Conservation (phyloP, 2,797 vertebrate species). For the Sparidentex hasta region DNA sequence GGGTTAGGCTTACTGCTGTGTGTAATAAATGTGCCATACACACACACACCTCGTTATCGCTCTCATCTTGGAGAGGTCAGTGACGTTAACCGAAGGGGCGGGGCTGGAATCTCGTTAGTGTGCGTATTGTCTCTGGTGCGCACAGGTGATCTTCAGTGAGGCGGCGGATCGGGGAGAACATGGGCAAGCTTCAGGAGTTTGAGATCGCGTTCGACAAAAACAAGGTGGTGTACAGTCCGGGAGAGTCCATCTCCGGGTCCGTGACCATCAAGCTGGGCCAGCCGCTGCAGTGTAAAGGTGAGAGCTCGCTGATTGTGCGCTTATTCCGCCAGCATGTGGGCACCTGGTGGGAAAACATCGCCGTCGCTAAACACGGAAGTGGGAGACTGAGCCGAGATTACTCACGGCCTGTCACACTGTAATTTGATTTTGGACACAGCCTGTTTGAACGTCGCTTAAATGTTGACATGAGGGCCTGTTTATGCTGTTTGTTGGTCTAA, state of each 20-base stretch:
- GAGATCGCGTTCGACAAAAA: slow-evolving; percentile 77
- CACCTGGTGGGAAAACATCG: slow-evolving; percentile 37
- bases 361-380: slow-evolving; percentile 73
- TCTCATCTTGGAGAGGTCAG: too few relatives aligned
- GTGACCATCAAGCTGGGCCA: slow-evolving; percentile 71
- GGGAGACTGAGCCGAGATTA: background rate
- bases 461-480: background rate
- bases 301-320: background rate
- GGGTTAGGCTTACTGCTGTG: too few relatives aligned
- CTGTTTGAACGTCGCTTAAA: too few relatives aligned
- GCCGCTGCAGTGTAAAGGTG: slow-evolving; percentile 84
- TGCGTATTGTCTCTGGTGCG: background rate
- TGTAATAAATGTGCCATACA: too few relatives aligned
- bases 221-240: slow-evolving; percentile 82
- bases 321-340: too few relatives aligned
- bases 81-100: slow-evolving; percentile 49
- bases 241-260: slow-evolving; percentile 81
- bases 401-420: too few relatives aligned
- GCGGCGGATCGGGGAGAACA: slow-evolving; percentile 26
- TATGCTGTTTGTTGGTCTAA: background rate
- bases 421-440: background rate
- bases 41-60: too few relatives aligned
- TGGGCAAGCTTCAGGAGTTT: slow-evolving; percentile 85
- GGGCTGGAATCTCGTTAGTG: background rate
- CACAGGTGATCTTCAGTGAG: slow-evolving; percentile 55